These are phyloP conservation scores for Atethmia centrago DNA, from an alignment of 2,888 invertebrate genomes.

Conservation along the genomic window DNA sequence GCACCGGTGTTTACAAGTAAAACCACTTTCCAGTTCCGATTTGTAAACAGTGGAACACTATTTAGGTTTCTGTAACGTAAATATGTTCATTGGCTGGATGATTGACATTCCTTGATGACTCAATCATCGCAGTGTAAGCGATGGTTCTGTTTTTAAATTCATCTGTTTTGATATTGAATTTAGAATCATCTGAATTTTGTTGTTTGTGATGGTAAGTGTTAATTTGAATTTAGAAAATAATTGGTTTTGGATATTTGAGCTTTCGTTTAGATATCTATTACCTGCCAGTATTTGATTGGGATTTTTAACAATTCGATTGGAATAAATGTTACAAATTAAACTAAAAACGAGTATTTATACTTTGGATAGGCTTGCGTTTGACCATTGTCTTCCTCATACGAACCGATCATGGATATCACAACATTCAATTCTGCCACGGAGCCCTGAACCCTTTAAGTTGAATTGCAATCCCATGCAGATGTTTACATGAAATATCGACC, in stretches of 20 bases:
- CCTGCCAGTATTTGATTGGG: neutral
- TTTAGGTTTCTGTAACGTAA: slow-evolving; percentile 61
- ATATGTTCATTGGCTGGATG: slow-evolving; percentile 48
- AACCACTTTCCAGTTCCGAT: slow-evolving; percentile 65
- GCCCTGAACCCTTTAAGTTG: neutral
- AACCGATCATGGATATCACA: neutral
- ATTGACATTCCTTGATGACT: slow-evolving; percentile 47
- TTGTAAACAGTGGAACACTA: slow-evolving; percentile 41
- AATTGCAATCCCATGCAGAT: neutral
- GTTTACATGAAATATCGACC: neutral
- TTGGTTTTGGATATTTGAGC: too few relatives aligned
- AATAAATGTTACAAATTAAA: neutral
- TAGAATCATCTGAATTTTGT: slow-evolving; percentile 3
- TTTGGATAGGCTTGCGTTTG: neutral
- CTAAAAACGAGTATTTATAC: neutral
- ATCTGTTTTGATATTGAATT: slow-evolving; percentile 15
- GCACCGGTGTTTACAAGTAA: slow-evolving; percentile 62
- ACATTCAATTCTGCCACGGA: neutral
- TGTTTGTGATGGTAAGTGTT: slow-evolving; percentile 9
- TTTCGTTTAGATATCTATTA: too few relatives aligned
- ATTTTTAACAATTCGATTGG: neutral
- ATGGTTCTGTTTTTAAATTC: slow-evolving; percentile 30
- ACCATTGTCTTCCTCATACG: neutral
- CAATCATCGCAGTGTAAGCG: slow-evolving; percentile 11
- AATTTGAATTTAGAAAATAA: neutral